Base-by-base conservation (phyloP, 2,888 invertebrate species). In the Drosophila subsilvestris region DNA sequence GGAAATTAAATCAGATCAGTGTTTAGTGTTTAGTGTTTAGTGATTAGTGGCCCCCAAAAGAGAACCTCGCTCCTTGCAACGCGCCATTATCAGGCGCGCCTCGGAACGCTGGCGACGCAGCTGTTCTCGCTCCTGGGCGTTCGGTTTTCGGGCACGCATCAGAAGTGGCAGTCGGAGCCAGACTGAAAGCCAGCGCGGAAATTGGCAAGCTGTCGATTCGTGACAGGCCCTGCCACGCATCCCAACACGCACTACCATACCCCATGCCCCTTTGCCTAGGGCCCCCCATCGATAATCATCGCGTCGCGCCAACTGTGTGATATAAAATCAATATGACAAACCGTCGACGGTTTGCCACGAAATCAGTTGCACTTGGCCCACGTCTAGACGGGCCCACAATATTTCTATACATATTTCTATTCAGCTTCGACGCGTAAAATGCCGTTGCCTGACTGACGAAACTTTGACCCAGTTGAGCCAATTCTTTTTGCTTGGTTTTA, bases 41-140 rank as follows among this genome's bases (percentile, higher is more conserved):
- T 2, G 5, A n/a, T 9, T 8, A 7, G 17, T 6, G 32, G 14
- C 2, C 17, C 18, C 8, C 20, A n/a, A n/a, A n/a, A n/a, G n/a
- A n/a, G 43, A 5, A 87, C 87, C 83, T 79, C 74, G 63, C 20
- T 80, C 78, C 2, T 83, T 71, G 48, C 79, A 83, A 1, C 85
- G 63, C 8, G 74, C 60, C 44, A 83, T 61, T 66, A 90, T 85
- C 63, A 90, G 50, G 48, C 88, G 85, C 32, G 76, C 74, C 71
- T 90, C 90, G 32, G 84, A 79, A 14, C 90, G 86, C 22, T 85
- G 79, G 12, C 76, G 84, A 22, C 90, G 84, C 69, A 88, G 32
- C 25, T 73, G 70, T 42, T 80, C 78, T 22, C 90, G 80, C n/a
- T 87, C 85, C 67, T 74, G 74, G 49, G 79, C 68, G n/a, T 85